Percentiles rank a stretch among this genome's conserved stretches.
phyloP scores from a whole-genome alignment of 2,113 vertebrate genomes.

The Dasyprocta punctata region DNA sequence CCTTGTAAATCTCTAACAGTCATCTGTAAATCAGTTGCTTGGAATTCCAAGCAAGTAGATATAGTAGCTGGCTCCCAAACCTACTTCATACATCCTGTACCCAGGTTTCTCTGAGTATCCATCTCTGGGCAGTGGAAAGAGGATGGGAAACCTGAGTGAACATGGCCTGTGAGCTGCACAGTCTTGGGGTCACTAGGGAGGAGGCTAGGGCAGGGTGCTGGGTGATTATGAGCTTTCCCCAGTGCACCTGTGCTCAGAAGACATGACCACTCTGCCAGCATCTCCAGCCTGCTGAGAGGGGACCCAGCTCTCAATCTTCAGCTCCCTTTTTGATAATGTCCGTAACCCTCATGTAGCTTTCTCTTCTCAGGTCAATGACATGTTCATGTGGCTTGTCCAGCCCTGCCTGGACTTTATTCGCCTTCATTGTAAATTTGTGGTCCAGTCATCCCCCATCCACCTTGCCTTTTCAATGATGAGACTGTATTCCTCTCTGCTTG shows the following conservation, averaged over 20 bases:
- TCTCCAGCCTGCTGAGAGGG: not conserved
- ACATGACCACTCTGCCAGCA: not conserved
- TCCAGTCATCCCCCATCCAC: conserved; percentile 92
- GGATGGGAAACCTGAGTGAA: not conserved
- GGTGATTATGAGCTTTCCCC: not conserved
- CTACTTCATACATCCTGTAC: not conserved
- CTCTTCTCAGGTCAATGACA: conserved; percentile 87
- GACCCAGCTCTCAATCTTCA: not conserved
- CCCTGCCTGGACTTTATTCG: conserved; percentile 93
- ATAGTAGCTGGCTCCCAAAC: not conserved
- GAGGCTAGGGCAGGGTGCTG: not conserved
- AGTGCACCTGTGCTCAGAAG: not conserved
- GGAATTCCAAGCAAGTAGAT: conserved; percentile 13
- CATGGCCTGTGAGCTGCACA: not conserved
- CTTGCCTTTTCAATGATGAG: conserved; percentile 91
- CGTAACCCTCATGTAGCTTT: conserved; percentile 51
- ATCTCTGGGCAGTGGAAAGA: too few relatives aligned
- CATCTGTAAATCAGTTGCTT: conserved; percentile 7
- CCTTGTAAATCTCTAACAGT: not conserved
- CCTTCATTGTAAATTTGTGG: conserved; percentile 88
- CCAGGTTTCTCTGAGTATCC: not conserved
- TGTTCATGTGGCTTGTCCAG: conserved; percentile 94
- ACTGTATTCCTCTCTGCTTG: conserved; percentile 91
- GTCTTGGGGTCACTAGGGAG: not conserved
- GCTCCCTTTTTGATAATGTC: not conserved